These are phyloP conservation scores for Heteromormyrus szaboi DNA, from an alignment of 2,797 vertebrate genomes.

Conservation along the genomic window DNA sequence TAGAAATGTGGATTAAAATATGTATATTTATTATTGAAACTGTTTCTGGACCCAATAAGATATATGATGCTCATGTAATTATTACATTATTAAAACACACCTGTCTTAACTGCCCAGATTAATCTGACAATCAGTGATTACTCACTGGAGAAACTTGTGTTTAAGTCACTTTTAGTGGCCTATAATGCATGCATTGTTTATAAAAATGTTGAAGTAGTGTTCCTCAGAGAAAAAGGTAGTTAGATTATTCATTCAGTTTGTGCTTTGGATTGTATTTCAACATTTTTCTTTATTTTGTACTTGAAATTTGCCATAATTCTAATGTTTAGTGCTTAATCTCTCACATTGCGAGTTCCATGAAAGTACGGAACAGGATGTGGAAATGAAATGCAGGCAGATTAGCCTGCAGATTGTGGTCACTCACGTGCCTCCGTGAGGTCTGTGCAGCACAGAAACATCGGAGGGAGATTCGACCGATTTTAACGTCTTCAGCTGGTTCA, in stretches of 20 bases:
- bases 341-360: background rate
- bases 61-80: background rate
- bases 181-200: background rate
- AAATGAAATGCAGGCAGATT: background rate
- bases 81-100: background rate
- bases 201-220: background rate
- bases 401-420: background rate
- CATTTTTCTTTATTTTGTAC: background rate
- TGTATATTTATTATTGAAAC: background rate
- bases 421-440: background rate
- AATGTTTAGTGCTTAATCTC: background rate
- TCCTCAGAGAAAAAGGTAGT: background rate
- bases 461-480: background rate
- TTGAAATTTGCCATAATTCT: background rate
- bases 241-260: background rate
- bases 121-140: background rate
- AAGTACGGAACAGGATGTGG: background rate
- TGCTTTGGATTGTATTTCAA: background rate
- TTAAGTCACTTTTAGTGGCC: background rate
- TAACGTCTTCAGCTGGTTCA: background rate
- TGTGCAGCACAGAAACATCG: background rate
- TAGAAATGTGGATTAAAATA: background rate
- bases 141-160: background rate
- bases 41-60: background rate
- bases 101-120: background rate